These are phyloP conservation scores for Amiota minor DNA, from an alignment of 2,888 invertebrate genomes.

Conservation along the genomic window DNA sequence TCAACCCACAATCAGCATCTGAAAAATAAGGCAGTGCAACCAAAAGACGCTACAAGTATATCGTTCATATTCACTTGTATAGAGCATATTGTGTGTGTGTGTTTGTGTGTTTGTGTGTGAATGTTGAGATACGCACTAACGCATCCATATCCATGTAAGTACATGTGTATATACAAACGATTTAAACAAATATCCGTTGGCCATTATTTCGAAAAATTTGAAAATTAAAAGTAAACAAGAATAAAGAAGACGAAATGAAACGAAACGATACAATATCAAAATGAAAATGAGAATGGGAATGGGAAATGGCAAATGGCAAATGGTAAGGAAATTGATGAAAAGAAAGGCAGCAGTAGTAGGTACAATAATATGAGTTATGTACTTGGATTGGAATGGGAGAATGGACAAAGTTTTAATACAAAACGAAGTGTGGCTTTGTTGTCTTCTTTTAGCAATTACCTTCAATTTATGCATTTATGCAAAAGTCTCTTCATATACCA, in stretches of 20 bases:
- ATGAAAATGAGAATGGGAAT: too few species aligned
- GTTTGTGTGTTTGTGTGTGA: not conserved
- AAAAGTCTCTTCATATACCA: constrained; percentile 32
- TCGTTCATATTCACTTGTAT: constrained; percentile 27
- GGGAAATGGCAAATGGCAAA: too few species aligned
- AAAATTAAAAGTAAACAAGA: constrained; percentile 65
- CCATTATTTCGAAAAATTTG: constrained; percentile 64
- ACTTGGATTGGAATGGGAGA: constrained; percentile 18
- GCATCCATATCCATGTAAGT: too few species aligned
- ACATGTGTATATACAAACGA: constrained; percentile 62
- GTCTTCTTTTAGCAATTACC: constrained; percentile 65
- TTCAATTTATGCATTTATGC: constrained; percentile 66
- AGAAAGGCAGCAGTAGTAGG: constrained; percentile 44
- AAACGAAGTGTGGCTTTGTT: constrained; percentile 58
- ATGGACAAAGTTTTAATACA: constrained; percentile 56
- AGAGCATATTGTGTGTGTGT: not conserved
- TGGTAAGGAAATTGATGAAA: too few species aligned
- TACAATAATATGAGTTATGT: too few species aligned
- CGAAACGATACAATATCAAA: too few species aligned
- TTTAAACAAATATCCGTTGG: constrained; percentile 64
- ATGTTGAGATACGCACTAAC: too few species aligned
- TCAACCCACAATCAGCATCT: not conserved
- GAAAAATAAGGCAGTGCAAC: not conserved
- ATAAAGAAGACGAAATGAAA: not conserved
- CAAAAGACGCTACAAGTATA: constrained; percentile 2